Conservation (phyloP, 2,797 vertebrate genomes). For the Pangasius larnaudii region DNA sequence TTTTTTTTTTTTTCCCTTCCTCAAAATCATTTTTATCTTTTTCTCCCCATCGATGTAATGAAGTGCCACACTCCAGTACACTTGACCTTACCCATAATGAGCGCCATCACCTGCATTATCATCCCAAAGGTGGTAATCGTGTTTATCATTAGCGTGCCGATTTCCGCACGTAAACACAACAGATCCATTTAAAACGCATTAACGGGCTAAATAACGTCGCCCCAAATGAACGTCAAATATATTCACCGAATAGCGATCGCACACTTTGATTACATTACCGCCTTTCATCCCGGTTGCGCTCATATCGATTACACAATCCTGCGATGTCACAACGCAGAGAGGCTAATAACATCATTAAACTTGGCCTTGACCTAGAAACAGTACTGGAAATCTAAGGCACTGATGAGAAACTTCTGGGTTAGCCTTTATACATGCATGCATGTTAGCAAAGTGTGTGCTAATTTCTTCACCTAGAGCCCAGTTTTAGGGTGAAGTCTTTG, state of each 20-base stretch:
- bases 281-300: not conserved
- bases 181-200: constrained; percentile 58
- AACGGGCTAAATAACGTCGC: constrained; percentile 29
- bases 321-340: not conserved
- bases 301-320: not conserved
- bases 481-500: not conserved
- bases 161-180: constrained; percentile 46
- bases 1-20: not conserved
- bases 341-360: not conserved
- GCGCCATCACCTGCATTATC: constrained; percentile 54
- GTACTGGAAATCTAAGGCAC: not conserved
- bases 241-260: constrained; percentile 35
- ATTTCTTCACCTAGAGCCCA: not conserved
- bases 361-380: not conserved
- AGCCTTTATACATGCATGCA: not conserved
- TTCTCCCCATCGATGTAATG: not conserved
- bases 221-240: constrained; percentile 24
- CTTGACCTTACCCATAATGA: constrained; percentile 50
- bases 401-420: not conserved
- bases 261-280: constrained; percentile 33
- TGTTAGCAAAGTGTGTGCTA: not conserved
- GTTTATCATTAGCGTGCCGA: constrained; percentile 53
- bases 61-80: constrained; percentile 15
- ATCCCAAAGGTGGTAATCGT: constrained; percentile 48
- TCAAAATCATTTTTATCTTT: not conserved